Percentiles rank a stretch among this genome's conserved stretches.
These are phyloP conservation scores for Megastigmus dorsalis DNA, from an alignment of 2,888 invertebrate species.

Conservation along the genomic window DNA sequence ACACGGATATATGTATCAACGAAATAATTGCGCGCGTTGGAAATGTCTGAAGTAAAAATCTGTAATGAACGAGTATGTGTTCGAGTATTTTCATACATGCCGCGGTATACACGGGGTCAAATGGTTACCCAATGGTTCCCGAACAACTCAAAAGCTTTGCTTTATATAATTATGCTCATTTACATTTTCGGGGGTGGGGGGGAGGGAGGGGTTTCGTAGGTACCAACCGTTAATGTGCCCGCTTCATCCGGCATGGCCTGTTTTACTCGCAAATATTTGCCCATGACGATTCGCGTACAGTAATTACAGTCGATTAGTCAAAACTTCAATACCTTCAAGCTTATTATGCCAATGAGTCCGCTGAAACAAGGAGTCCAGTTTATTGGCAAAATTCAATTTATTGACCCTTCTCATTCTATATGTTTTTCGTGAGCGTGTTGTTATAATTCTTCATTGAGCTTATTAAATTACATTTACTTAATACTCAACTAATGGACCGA, in stretches of 20 bases:
- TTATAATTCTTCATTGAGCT: too few relatives aligned
- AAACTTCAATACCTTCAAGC: not conserved
- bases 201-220: slow-evolving; percentile 44
- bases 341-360: not conserved
- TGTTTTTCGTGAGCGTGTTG: too few relatives aligned
- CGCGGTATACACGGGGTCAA: not conserved
- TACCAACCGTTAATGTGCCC: not conserved
- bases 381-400: too few relatives aligned
- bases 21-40: not conserved
- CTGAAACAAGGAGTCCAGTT: not conserved
- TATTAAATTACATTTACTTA: too few relatives aligned
- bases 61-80: not conserved
- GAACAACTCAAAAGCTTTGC: slow-evolving; percentile 24
- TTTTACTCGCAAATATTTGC: slow-evolving; percentile 4
- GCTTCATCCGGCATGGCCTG: not conserved
- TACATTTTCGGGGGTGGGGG: too few relatives aligned
- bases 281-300: not conserved
- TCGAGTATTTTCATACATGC: not conserved
- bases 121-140: slow-evolving; percentile 17
- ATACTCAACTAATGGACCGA: too few relatives aligned
- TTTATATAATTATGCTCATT: slow-evolving; percentile 41
- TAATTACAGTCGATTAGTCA: not conserved
- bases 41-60: not conserved
- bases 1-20: too few relatives aligned
- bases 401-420: too few relatives aligned